These are phyloP conservation scores for Pentamera pediparva DNA, from an alignment of 53 echinoderm and acorn worm species.

Conservation along the genomic window DNA sequence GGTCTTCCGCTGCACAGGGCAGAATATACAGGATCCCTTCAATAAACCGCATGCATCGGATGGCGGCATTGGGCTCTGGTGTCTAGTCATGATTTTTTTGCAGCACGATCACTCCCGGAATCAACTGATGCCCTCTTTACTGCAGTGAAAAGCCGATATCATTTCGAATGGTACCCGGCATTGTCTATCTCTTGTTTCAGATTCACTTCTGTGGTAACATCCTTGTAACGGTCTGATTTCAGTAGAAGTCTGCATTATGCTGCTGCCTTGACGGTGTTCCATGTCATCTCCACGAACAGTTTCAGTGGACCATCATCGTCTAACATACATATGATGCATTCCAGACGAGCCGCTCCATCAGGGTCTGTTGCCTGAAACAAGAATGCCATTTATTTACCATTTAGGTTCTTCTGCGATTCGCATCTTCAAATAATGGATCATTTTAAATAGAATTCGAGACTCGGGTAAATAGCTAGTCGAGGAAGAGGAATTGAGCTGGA, in stretches of 20 bases:
- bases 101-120: background rate
- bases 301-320: background rate
- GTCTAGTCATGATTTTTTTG: slow-evolving; percentile 26
- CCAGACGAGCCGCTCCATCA: background rate
- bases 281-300: slow-evolving; percentile 4
- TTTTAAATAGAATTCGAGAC: no score
- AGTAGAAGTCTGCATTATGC: slow-evolving; percentile 37
- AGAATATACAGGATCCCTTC: slow-evolving; percentile 56
- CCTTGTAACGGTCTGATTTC: slow-evolving; percentile 39
- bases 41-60: slow-evolving; percentile 49
- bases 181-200: slow-evolving; percentile 22
- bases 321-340: slow-evolving; percentile 31
- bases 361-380: background rate
- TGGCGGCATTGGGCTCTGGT: slow-evolving; percentile 36
- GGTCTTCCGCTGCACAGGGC: slow-evolving; percentile 41
- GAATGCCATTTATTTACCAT: background rate
- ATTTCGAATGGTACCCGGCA: slow-evolving; percentile 40
- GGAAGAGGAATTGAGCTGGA: no score
- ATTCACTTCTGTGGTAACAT: slow-evolving; percentile 51
- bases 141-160: slow-evolving; percentile 44
- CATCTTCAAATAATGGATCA: no score
- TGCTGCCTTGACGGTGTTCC: slow-evolving; percentile 37
- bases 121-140: slow-evolving; percentile 47
- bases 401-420: no score
- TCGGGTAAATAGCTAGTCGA: no score